Base-by-base conservation (phyloP, 2,113 vertebrate species). In the Poeciliopsis prolifica region DNA sequence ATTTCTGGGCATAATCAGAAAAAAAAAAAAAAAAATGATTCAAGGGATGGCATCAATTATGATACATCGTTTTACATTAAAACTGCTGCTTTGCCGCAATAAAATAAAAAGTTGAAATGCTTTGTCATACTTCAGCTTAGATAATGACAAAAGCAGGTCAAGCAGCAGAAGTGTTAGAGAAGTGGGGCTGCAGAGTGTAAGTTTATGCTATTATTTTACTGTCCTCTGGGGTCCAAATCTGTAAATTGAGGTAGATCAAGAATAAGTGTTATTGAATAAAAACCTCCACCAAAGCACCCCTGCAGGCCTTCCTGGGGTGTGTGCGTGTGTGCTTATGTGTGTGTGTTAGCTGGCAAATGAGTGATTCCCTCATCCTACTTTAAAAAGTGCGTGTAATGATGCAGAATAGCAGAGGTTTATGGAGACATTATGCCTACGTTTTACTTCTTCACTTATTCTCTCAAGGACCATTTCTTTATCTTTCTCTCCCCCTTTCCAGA, bases 321-420 rank as follows among this genome's bases (percentile, higher is more conserved):
- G 88, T 88, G 85, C 74, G 35, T 76, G 86, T 81, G 81, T 80
- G 84, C 51, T 19, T 37, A 17, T 51, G 62, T 33, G 17, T 37
- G 35, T 37, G 35, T 37, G 35, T 88, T 83, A 85, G 78, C 81
- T 86, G 85, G 87, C 79, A 90, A 91, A 92, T 88, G 74, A 84
- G 81, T 63, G 88, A 89, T 88, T 88, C 86, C 83, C 48, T 86
- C 87, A 85, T 86, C 73, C 61, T 40, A 74, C 69, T 91, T 90
- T 90, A 89, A 83, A 84, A 89, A 76, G 79, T 74, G 82, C 80
- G 89, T 77, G 88, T 88, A 91, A 93, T 89, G 91, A 88, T 91
- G 91, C 83, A 82, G 82, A 90, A 86, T 88, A 82, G 83, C 80
- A 72, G 84, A 86, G 79, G 86, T 93, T 92, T 91, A 92, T 89